Percentiles rank a stretch among this genome's conserved stretches.
These are phyloP conservation scores for Patiria miniata DNA, from an alignment of 35 echinoderm and acorn worm species.

Conservation along the genomic window DNA sequence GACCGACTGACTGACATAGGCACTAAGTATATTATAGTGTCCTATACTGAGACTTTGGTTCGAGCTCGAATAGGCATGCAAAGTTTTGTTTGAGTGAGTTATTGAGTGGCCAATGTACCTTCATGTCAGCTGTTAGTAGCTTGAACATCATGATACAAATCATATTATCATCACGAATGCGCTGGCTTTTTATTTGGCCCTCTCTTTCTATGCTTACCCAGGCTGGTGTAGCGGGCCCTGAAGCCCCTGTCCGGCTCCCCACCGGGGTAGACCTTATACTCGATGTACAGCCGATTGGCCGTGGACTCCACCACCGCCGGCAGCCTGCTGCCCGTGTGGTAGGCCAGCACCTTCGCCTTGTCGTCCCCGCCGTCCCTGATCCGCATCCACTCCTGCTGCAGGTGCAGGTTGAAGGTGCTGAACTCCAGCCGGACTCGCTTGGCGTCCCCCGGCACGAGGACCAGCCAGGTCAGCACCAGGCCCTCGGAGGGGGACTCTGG, in stretches of 20 bases:
- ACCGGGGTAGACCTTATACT: slow-evolving; percentile 61
- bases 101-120: no score
- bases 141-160: no score
- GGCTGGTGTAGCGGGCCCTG: slow-evolving; percentile 35
- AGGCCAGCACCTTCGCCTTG: slow-evolving; percentile 63
- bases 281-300: slow-evolving; percentile 69
- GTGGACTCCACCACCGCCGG: slow-evolving; percentile 58
- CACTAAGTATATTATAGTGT: no score
- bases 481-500: neutral
- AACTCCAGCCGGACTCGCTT: slow-evolving; percentile 66
- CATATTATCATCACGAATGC: no score
- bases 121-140: no score
- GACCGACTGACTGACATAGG: no score
- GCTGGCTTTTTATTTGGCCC: neutral
- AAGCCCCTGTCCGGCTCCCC: slow-evolving; percentile 42
- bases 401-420: slow-evolving; percentile 68
- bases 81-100: no score
- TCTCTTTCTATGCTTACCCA: slow-evolving; percentile 23
- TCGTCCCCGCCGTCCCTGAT: slow-evolving; percentile 63
- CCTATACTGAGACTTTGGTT: no score
- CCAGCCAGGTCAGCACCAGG: slow-evolving; percentile 41
- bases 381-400: slow-evolving; percentile 69
- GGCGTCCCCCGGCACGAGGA: slow-evolving; percentile 46
- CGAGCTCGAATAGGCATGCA: no score
- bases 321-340: slow-evolving; percentile 68